These are phyloP conservation scores for Diploptera punctata DNA, from an alignment of 2,888 invertebrate genomes.

Conservation along the genomic window DNA sequence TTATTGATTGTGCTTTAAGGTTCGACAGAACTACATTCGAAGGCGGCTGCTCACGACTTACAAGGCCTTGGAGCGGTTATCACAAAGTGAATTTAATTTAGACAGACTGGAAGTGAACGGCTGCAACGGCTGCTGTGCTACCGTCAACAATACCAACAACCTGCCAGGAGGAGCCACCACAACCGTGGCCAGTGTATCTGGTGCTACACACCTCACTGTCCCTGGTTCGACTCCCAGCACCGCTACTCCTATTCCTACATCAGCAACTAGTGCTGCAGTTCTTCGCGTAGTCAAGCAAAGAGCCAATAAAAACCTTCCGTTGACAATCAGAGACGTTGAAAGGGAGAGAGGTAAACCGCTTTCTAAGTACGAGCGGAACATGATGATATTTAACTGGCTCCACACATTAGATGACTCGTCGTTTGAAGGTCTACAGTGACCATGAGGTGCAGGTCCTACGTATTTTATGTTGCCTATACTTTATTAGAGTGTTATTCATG, in stretches of 20 bases:
- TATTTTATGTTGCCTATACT: too few relatives aligned
- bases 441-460: too few relatives aligned
- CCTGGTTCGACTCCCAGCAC: constrained; percentile 51
- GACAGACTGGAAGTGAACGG: constrained; percentile 72
- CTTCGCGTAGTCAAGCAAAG: constrained; percentile 56
- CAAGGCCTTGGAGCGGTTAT: constrained; percentile 78
- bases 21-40: constrained; percentile 82
- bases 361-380: constrained; percentile 90
- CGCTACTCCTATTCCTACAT: constrained; percentile 46
- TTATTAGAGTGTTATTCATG: too few relatives aligned
- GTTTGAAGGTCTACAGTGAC: constrained; percentile 52
- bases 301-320: constrained; percentile 59
- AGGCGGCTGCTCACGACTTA: constrained; percentile 80
- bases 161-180: constrained; percentile 41
- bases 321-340: constrained; percentile 81
- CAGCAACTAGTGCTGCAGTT: constrained; percentile 52
- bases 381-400: constrained; percentile 96
- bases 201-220: constrained; percentile 46
- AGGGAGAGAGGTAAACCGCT: constrained; percentile 82
- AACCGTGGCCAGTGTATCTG: not conserved
- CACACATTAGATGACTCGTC: constrained; percentile 82
- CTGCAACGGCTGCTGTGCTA: constrained; percentile 57
- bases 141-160: not conserved
- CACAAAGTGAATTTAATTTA: constrained; percentile 85
- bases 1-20: constrained; percentile 54